Conservation (phyloP, 2,113 vertebrate species). For the Sander vitreus region DNA sequence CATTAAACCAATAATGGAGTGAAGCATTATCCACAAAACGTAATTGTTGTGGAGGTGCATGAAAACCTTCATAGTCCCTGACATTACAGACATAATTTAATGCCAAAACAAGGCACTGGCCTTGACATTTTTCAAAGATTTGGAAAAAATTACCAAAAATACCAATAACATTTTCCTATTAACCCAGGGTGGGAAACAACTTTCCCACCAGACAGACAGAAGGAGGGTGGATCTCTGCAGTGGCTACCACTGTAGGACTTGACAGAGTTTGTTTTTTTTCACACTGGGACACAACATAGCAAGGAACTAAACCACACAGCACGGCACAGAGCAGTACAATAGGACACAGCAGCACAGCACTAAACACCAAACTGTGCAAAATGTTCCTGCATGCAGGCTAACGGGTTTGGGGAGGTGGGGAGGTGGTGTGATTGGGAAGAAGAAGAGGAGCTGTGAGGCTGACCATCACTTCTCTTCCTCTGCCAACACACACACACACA, state of each 20-base stretch:
- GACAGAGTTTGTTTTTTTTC: not conserved
- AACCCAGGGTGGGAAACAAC: constrained; percentile 3
- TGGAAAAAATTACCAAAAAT: not conserved
- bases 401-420: constrained; percentile 10
- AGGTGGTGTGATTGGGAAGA: constrained; percentile 29
- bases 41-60: not conserved
- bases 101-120: not conserved
- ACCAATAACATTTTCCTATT: not conserved
- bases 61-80: not conserved
- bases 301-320: constrained; percentile 18
- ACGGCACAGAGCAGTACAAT: not conserved
- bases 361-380: constrained; percentile 24
- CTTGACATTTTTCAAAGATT: not conserved
- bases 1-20: not conserved
- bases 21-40: not conserved
- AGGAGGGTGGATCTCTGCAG: constrained; percentile 33
- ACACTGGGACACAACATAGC: not conserved
- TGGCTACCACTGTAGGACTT: not conserved
- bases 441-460: constrained; percentile 49
- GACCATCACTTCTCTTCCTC: constrained; percentile 32
- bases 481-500: constrained; percentile 19
- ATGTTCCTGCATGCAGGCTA: constrained; percentile 66
- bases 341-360: constrained; percentile 35
- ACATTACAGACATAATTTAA: not conserved
- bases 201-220: constrained; percentile 43